Base-by-base conservation (phyloP, 2,888 invertebrate genomes). In the Drosophila buzzatii region DNA sequence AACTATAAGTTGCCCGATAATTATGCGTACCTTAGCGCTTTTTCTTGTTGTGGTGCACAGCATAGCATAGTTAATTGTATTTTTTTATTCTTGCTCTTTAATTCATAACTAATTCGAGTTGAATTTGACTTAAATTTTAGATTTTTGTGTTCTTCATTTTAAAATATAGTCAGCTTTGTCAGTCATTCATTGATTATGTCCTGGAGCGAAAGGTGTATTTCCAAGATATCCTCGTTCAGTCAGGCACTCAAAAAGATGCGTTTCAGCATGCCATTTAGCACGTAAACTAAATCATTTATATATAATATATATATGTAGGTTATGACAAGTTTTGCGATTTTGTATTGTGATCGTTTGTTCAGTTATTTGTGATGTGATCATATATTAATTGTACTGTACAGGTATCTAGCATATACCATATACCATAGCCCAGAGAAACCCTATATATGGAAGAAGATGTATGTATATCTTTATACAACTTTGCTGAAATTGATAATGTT, bases 241-340 rank as follows among this genome's bases (percentile, higher is more conserved):
- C 62, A 61, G 63, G 23, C 61, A 73, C 62, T 60, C 52, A 67
- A 49, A 51, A 76, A 73, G 70, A 77, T 74, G 80, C 82, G 77
- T 80, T 82, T 73, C 72, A 78, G 80, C 70, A 73, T 66, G 79
- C 80, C 78, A 83, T 80, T 80, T 76, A 84, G 59, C 67, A 62
- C 56, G 39, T 73, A 77, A 64, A 51, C 8, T n/a, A 20, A 47
- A 39, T 37, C 37, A 20, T 49, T 52, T 39, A 23, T 57, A 41
- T 27, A 55, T 16, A 16, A 23, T 23, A 23, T 56, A n/a, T 58
- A 58, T 57, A 18, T 33, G 16, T 57, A 57, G 56, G 23, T 51
- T 67, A 74, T 57, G 16, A 47, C 51, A 58, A 68, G 31, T 42
- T 47, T 66, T 61, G 52, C 55, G 33, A 70, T 64, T 73, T 64